A percentile compares a stretch with the other conserved stretches of the same genome.
Conservation (phyloP, 2,888 invertebrate genomes). For the Strigamia crassipes region DNA sequence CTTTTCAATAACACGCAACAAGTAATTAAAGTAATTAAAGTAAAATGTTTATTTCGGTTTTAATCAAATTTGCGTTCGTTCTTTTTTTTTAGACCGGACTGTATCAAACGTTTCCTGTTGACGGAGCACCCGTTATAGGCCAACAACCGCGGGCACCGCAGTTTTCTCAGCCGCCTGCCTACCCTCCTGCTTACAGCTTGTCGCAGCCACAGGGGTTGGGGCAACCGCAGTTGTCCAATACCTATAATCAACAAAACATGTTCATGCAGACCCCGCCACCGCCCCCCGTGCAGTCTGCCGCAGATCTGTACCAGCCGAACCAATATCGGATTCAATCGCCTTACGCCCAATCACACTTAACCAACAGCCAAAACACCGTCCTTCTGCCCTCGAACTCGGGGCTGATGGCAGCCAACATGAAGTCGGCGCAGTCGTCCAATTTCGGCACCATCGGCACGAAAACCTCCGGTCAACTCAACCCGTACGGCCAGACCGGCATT, state of each 20-base stretch:
- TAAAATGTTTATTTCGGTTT: neutral
- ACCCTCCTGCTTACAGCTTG: constrained; percentile 64
- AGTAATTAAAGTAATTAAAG: constrained; percentile 20
- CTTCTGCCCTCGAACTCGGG: constrained; percentile 82
- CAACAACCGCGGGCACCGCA: constrained; percentile 52
- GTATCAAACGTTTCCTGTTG: constrained; percentile 80
- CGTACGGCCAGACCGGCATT: constrained; percentile 48
- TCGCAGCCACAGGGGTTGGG: constrained; percentile 54
- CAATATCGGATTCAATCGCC: constrained; percentile 67
- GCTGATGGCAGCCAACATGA: constrained; percentile 85
- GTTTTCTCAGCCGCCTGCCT: constrained; percentile 47
- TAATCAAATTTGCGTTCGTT: no score
- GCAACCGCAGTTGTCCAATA: constrained; percentile 57
- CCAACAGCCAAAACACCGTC: constrained; percentile 82
- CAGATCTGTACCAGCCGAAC: constrained; percentile 72
- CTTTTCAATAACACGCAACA: constrained; percentile 50
- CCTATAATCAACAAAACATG: constrained; percentile 57
- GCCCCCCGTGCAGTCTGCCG: constrained; percentile 61
- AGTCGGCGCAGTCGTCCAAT: constrained; percentile 68
- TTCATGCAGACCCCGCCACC: constrained; percentile 66
- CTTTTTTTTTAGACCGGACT: constrained; percentile 67
- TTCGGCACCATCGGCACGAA: constrained; percentile 82
- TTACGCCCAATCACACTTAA: constrained; percentile 74
- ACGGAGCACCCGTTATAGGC: constrained; percentile 59
- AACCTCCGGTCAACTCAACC: constrained; percentile 44